Percentiles rank a stretch among this genome's conserved stretches.
These are phyloP conservation scores for Corythornis cristatus DNA, from an alignment of 2,113 vertebrate species.

Conservation along the genomic window DNA sequence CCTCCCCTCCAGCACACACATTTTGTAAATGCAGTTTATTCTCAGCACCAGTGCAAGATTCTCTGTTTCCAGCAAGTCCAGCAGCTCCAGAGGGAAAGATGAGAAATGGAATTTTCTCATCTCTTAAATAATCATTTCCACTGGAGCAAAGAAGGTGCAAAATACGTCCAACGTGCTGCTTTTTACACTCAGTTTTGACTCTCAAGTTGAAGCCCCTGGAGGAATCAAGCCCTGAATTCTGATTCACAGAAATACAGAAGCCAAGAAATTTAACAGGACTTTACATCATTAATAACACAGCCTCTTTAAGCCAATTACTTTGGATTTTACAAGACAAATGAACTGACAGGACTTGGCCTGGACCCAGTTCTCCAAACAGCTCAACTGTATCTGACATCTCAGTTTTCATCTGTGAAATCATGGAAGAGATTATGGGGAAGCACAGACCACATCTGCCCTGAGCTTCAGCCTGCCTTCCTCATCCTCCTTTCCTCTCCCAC, in stretches of 20 bases:
- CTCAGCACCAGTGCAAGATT: background rate
- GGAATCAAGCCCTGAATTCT: background rate
- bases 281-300: background rate
- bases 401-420: background rate
- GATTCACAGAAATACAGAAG: background rate
- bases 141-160: background rate
- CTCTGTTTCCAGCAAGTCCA: background rate
- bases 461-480: background rate
- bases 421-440: background rate
- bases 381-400: background rate
- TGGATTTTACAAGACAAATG: slow-evolving; percentile 39
- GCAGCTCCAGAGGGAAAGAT: background rate
- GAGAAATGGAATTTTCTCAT: background rate
- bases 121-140: background rate
- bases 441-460: background rate
- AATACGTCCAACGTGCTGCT: background rate
- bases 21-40: too few relatives aligned
- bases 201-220: background rate
- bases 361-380: background rate
- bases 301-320: slow-evolving; percentile 40
- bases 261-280: slow-evolving; percentile 5
- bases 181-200: background rate
- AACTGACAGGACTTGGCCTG: slow-evolving; percentile 14
- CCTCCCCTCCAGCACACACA: background rate
- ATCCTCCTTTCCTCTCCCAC: background rate